A percentile compares a stretch with the other conserved stretches of the same genome.
Evolutionary conservation across 2,888 invertebrate genomes (phyloP).

Genomic region (Dorcus parallelipipedus): DNA sequence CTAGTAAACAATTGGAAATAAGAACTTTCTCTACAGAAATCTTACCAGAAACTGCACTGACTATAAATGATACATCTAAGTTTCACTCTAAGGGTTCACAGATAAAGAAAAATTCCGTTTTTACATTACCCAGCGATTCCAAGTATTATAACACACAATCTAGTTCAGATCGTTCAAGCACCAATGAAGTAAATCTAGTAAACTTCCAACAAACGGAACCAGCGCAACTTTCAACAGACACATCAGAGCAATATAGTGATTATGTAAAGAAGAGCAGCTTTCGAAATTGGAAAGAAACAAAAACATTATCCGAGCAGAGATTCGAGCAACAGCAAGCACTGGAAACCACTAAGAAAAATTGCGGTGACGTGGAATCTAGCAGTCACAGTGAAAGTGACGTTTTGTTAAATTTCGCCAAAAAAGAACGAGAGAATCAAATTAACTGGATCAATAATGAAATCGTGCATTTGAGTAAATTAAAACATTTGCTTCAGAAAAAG

Average conservation of each 20-base stretch:
- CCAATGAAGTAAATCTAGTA: background rate
- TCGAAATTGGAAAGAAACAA: slow-evolving; percentile 49
- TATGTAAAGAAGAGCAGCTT: slow-evolving; percentile 22
- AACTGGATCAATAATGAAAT: slow-evolving; percentile 59
- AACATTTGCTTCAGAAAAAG: slow-evolving; percentile 43
- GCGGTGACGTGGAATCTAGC: slow-evolving; percentile 2
- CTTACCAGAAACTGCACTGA: slow-evolving; percentile 2
- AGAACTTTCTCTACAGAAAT: slow-evolving; percentile 17
- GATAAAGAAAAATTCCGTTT: slow-evolving; percentile 10
- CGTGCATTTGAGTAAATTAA: slow-evolving; percentile 54
- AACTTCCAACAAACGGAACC: background rate
- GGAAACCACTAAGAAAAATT: slow-evolving; percentile 1
- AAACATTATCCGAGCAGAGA: slow-evolving; percentile 50
- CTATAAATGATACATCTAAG: too few relatives aligned
- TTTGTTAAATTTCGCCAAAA: slow-evolving; percentile 46
- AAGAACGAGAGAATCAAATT: slow-evolving; percentile 54
- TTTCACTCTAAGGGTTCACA: too few relatives aligned
- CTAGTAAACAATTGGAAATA: slow-evolving; percentile 3
- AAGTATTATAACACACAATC: background rate
- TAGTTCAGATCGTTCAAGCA: too few relatives aligned
- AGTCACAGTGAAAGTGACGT: slow-evolving; percentile 17
- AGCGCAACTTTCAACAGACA: background rate
- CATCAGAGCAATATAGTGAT: slow-evolving; percentile 5
- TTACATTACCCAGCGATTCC: slow-evolving; percentile 7
- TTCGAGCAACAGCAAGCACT: slow-evolving; percentile 35